Base-by-base conservation (phyloP, 2,888 invertebrate species). In the Clunio marinus region DNA sequence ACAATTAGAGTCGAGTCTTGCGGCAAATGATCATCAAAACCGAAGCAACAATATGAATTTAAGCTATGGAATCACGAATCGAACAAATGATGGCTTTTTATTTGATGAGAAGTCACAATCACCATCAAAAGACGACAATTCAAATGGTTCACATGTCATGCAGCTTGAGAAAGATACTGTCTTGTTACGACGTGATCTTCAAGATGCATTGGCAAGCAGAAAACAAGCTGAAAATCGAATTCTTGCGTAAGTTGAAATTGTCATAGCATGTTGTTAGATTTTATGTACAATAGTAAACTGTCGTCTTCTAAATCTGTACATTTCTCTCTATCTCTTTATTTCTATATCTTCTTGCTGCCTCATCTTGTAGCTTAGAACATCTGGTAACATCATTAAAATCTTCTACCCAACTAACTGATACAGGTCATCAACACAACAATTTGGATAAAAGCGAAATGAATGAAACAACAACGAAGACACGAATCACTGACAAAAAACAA, bases 221-320 rank as follows among this genome's bases (percentile, higher is more conserved):
- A 77, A 78, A 72, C 75, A 77, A 72, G 77, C 78, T 66, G 78
- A 78, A 73, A 76, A 76, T 73, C 77, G 77, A 74, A 77, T 78
- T 73, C 77, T 77, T 73, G 78, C 77, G 79, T 79, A 70, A 8
- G 68, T 68, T 10, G n/a, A n/a, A n/a, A n/a, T n/a, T n/a, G n/a
- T n/a, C n/a, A n/a, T n/a, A n/a, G n/a, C n/a, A n/a, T n/a, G n/a
- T n/a, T n/a, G n/a, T n/a, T n/a, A n/a, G n/a, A n/a, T n/a, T n/a
- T n/a, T n/a, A n/a, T n/a, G n/a, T n/a, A n/a, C n/a, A n/a, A n/a
- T n/a, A n/a, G n/a, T n/a, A n/a, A n/a, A n/a, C n/a, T n/a, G n/a
- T n/a, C n/a, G n/a, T n/a, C n/a, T n/a, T n/a, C n/a, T n/a, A n/a
- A 41, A 15, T 27, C 10, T 51, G 10, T 20, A 3, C 51, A 8